These are phyloP conservation scores for Bilobella aurantiaca DNA, from an alignment of 1,140 invertebrate species.

Conservation along the genomic window DNA sequence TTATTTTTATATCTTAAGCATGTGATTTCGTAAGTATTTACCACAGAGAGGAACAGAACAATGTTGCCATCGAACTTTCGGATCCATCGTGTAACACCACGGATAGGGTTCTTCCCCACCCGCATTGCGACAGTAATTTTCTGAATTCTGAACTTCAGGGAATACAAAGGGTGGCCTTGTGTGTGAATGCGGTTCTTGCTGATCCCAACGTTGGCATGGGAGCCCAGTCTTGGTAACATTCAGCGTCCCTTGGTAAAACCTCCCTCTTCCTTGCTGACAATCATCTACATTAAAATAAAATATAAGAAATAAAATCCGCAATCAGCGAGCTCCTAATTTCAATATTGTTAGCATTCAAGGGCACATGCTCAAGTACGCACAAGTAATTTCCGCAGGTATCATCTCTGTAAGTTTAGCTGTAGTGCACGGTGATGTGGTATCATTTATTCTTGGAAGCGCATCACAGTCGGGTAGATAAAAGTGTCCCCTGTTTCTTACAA, in stretches of 20 bases:
- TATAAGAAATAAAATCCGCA: neutral
- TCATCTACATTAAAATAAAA: conserved; percentile 48
- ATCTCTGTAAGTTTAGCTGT: conserved; percentile 72
- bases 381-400: conserved; percentile 60
- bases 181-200: conserved; percentile 73
- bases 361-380: conserved; percentile 42
- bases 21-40: no score
- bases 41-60: conserved; percentile 82
- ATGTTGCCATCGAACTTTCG: conserved; percentile 72
- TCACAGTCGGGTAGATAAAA: conserved; percentile 79
- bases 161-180: conserved; percentile 78
- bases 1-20: no score
- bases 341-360: no score
- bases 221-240: conserved; percentile 75
- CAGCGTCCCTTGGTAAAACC: conserved; percentile 78
- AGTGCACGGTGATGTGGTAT: conserved; percentile 56
- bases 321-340: no score
- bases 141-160: conserved; percentile 73
- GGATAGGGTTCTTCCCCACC: conserved; percentile 82
- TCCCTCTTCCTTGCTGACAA: conserved; percentile 70
- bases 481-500: conserved; percentile 59
- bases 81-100: conserved; percentile 90
- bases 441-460: conserved; percentile 54
- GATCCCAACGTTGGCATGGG: conserved; percentile 80
- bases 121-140: conserved; percentile 92